Evolutionary conservation across 2,797 vertebrate genomes (phyloP).

Genomic region (Chiroxiphia lanceolata): DNA sequence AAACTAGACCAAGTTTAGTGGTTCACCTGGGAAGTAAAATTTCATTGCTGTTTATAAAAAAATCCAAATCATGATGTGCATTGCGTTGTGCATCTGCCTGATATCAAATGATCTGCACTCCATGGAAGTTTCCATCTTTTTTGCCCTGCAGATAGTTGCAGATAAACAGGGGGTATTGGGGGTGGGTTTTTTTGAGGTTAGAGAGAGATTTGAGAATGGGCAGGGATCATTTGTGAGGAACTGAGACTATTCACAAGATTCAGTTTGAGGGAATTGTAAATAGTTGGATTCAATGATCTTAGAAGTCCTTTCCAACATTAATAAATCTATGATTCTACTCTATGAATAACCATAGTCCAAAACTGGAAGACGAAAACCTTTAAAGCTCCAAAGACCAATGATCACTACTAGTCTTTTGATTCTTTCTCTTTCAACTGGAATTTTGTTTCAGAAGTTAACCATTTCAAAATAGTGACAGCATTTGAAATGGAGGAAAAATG

Average conservation of each 20-base stretch:
- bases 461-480: not conserved
- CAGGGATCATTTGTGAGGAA: not conserved
- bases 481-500: not conserved
- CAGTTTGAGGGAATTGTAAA: not conserved
- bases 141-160: not conserved
- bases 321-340: not conserved
- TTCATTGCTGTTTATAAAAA: not conserved
- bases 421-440: not conserved
- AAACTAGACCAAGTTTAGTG: not conserved
- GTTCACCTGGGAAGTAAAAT: not conserved
- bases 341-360: not conserved
- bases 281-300: not conserved
- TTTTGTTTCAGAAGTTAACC: not conserved
- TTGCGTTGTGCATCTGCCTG: fast-evolving
- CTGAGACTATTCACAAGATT: not conserved
- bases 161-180: not conserved
- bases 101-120: not conserved
- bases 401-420: not conserved
- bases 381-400: not conserved
- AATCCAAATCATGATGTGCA: not conserved
- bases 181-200: not conserved
- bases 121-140: not conserved
- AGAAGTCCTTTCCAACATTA: not conserved
- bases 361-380: not conserved
- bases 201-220: not conserved